Base-by-base conservation (phyloP, 2,888 invertebrate genomes). In the Icerya purchasi region DNA sequence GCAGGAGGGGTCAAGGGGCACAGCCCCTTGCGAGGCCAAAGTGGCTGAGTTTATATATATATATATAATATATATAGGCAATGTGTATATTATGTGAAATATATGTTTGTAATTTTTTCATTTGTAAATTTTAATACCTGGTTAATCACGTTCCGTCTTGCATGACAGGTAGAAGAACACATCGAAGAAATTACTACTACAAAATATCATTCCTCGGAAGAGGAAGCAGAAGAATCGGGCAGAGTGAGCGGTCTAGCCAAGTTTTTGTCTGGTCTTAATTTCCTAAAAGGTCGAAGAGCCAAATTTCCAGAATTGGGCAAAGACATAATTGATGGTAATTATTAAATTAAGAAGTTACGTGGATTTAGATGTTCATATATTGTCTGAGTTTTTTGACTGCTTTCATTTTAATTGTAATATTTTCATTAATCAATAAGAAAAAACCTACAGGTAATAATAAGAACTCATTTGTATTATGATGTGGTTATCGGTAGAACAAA, bases 291-390 rank as follows among this genome's bases (percentile, higher is more conserved):
- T 3, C 66, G 70, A 58, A 74, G 78, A 23, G 80, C 80, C 53
- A 80, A 81, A 24, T 82, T 83, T 72, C 82, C 83, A 0, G 83
- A 83, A 69, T 78, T 78, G 59, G 83, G 82, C 54, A 77, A 79
- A 63, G 82, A 83, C 68, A 77, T 82, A 62, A 73, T 82, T 57
- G 80, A 80, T 67, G 64, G 65, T 63, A 62, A 63, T 24, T n/a
- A n/a, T n/a, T n/a, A n/a, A n/a, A n/a, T n/a, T n/a, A n/a, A n/a
- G n/a, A n/a, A n/a, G n/a, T n/a, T n/a, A n/a, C n/a, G n/a, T n/a
- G n/a, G n/a, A n/a, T n/a, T n/a, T n/a, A n/a, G n/a, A n/a, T n/a
- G n/a, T n/a, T n/a, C n/a, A n/a, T n/a, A n/a, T n/a, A n/a, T n/a
- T n/a, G n/a, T n/a, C n/a, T n/a, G n/a, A n/a, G n/a, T n/a, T n/a